These are phyloP conservation scores for Anser brachyrhynchus DNA, from an alignment of 2,113 vertebrate genomes.

Conservation along the genomic window DNA sequence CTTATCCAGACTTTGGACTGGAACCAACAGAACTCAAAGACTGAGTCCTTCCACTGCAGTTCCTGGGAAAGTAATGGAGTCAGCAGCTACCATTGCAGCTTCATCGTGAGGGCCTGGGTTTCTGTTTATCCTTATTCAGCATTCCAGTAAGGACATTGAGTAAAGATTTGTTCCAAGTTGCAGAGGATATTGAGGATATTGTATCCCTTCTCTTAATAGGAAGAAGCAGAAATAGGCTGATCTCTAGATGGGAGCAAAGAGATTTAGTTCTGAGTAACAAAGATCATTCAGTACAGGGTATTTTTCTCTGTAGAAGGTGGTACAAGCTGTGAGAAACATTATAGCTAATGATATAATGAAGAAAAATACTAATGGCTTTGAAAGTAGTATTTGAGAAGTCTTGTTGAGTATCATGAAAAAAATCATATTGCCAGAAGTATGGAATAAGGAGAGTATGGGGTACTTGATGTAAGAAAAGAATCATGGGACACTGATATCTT, in stretches of 20 bases:
- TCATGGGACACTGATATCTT: background rate
- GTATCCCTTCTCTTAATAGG: background rate
- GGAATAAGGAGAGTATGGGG: background rate
- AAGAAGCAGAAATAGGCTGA: background rate
- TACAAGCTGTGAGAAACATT: slow-evolving; percentile 7
- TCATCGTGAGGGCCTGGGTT: background rate
- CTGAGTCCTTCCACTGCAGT: background rate
- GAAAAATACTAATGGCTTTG: slow-evolving; percentile 3
- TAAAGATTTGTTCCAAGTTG: background rate
- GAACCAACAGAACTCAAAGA: background rate
- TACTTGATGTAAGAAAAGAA: background rate
- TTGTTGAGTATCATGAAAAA: background rate
- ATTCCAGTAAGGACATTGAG: background rate
- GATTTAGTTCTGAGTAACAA: background rate
- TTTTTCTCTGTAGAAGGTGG: background rate
- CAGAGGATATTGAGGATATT: background rate
- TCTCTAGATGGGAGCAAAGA: background rate
- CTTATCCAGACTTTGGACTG: background rate
- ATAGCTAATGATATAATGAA: background rate
- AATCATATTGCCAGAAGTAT: background rate
- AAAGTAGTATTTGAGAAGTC: background rate
- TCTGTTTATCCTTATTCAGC: background rate
- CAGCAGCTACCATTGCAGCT: background rate
- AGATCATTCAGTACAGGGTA: background rate
- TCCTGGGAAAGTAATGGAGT: background rate